phyloP scores from a whole-genome alignment of 92 coral and sea anemone species.

The Actinernus sp. region DNA sequence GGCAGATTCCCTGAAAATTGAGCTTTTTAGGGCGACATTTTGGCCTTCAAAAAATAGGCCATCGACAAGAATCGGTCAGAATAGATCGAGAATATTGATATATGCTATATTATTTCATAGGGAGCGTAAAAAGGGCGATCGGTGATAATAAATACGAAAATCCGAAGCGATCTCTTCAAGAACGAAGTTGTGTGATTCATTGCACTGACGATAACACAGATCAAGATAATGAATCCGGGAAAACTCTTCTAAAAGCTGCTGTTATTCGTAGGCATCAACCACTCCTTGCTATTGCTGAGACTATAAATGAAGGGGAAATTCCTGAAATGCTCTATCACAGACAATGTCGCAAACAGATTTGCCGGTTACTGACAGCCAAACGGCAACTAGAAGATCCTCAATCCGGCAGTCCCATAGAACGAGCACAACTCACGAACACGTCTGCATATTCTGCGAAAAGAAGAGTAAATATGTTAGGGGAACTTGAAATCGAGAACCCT shows the following conservation, averaged over 20 bases:
- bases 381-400: neutral
- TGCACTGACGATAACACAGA: slow-evolving; percentile 10
- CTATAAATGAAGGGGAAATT: slow-evolving; percentile 26
- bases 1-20: too few species aligned
- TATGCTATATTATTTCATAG: too few species aligned
- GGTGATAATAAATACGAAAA: slow-evolving; percentile 19
- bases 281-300: slow-evolving; percentile 12
- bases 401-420: slow-evolving; percentile 11
- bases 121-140: too few species aligned
- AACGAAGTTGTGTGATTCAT: slow-evolving; percentile 2
- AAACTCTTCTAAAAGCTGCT: slow-evolving; percentile 27
- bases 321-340: slow-evolving; percentile 21
- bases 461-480: slow-evolving; percentile 20
- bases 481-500: slow-evolving; percentile 13
- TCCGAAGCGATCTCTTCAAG: slow-evolving; percentile 19
- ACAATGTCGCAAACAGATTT: slow-evolving; percentile 39
- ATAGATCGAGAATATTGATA: too few species aligned
- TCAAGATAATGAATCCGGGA: slow-evolving; percentile 18
- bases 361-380: neutral
- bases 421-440: slow-evolving; percentile 12
- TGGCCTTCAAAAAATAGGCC: too few species aligned
- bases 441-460: slow-evolving; percentile 35
- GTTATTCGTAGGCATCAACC: slow-evolving; percentile 13
- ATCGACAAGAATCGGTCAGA: too few species aligned
- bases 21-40: too few species aligned